Evolutionary conservation across 2,888 invertebrate genomes (phyloP), one percentile per base, ranked within the genome.

Genomic region (Melinaea marsaeus): DNA sequence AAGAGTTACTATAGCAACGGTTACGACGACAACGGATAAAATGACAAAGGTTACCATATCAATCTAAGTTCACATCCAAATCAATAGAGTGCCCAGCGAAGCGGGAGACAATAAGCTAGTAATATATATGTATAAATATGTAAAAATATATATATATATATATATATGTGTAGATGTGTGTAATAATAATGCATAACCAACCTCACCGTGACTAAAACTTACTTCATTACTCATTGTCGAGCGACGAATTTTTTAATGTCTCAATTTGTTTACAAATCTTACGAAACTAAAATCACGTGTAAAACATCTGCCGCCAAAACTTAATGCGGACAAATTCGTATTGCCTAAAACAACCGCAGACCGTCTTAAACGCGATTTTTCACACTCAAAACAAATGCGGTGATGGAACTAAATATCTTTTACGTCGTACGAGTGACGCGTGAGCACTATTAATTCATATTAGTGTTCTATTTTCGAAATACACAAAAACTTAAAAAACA

Each of bases 331-430:
- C 86, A 83, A 85, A 90, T 90, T 87, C 83, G 79, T 90, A 86
- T 84, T 82, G 80, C 86, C 88, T 86, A 86, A 85, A 80, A 77
- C 71, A 64, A 85, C 88, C 88, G 79, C 88, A 84, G 79, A 86
- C 85, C 85, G 79, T 78, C 82, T 78, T 79, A 84, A 88, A 87
- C 80, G 76, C 81, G 77, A 90, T 90, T 90, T 84, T 90, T 90
- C 89, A 90, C 86, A 88, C 81, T 83, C 84, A 86, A 86, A 85
- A 84, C 82, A 85, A 88, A 86, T 86, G 85, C 83, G 74, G 79
- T 78, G 77, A 79, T 79, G 82, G 79, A 81, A 75, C 69, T 9
- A 22, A 45, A 55, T 61, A 77, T 75, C 79, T 80, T 80, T 69
- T 65, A 62, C 72, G 69, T 72, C 72, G 72, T 72, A 71, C 72